Percentiles rank a stretch among this genome's conserved stretches.
These are phyloP conservation scores for Littorina saxatilis DNA, from an alignment of 1,140 invertebrate species.

Conservation along the genomic window DNA sequence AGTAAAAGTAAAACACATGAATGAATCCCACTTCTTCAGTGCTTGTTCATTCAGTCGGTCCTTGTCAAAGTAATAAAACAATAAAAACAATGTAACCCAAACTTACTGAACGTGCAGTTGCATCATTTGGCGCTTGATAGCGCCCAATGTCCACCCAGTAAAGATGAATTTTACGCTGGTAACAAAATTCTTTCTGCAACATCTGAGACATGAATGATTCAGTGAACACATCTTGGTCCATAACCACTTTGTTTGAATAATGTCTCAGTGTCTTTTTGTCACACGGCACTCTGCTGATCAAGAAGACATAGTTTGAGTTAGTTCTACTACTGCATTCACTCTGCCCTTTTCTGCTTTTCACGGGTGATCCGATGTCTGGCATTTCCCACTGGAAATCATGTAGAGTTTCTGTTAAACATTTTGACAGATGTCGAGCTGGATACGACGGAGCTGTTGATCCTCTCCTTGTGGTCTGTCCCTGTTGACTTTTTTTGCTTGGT, in stretches of 20 bases:
- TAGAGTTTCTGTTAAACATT: slow-evolving; percentile 55
- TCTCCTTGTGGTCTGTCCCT: neutral
- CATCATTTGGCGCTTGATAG: slow-evolving; percentile 9
- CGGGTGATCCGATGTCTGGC: slow-evolving; percentile 59
- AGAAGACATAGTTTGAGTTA: slow-evolving; percentile 48
- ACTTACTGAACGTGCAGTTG: too few species aligned
- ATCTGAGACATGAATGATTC: slow-evolving; percentile 57
- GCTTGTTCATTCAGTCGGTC: too few species aligned
- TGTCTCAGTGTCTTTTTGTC: slow-evolving; percentile 40
- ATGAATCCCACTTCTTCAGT: too few species aligned
- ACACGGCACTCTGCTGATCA: slow-evolving; percentile 53
- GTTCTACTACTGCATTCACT: slow-evolving; percentile 7
- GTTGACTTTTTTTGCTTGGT: neutral
- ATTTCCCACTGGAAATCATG: slow-evolving; percentile 64
- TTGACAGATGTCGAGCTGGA: slow-evolving; percentile 45
- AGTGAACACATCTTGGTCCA: slow-evolving; percentile 58
- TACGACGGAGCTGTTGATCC: neutral
- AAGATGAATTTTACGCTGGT: slow-evolving; percentile 43
- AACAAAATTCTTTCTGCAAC: slow-evolving; percentile 49
- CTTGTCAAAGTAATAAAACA: too few species aligned
- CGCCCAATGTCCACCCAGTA: slow-evolving; percentile 57
- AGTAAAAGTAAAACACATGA: too few species aligned
- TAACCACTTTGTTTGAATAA: slow-evolving; percentile 57
- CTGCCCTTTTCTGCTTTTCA: slow-evolving; percentile 47
- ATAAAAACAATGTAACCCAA: too few species aligned